Percentiles rank a stretch among this genome's conserved stretches.
Evolutionary conservation across 2,797 vertebrate genomes (phyloP).

Genomic region (Botia kubotai): DNA sequence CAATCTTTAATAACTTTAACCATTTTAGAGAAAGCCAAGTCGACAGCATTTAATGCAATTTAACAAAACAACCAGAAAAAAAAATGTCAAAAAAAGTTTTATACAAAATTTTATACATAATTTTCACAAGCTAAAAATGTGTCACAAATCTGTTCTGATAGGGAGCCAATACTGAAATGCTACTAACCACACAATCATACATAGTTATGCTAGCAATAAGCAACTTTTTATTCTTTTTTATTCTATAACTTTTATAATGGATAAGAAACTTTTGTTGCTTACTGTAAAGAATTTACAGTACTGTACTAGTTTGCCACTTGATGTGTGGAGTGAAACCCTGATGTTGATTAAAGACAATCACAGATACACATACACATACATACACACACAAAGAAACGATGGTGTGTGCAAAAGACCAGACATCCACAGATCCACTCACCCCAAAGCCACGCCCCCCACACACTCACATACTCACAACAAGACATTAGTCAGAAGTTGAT

Average conservation of each 20-base stretch:
- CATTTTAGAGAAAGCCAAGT: no score
- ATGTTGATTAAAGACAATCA: not conserved
- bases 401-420: slow-evolving; percentile 30
- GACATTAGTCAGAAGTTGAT: slow-evolving; percentile 65
- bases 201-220: no score
- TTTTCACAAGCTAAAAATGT: not conserved
- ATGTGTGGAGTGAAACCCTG: not conserved
- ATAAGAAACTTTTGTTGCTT: no score
- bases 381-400: not conserved
- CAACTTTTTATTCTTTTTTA: no score
- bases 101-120: no score
- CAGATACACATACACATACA: slow-evolving; percentile 24
- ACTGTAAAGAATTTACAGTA: no score
- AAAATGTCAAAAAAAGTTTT: not conserved
- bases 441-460: not conserved
- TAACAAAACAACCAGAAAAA: not conserved
- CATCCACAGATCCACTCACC: slow-evolving; percentile 1
- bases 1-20: not conserved
- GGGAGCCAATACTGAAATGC: not conserved
- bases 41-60: not conserved
- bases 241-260: no score
- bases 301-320: no score
- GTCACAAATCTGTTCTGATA: not conserved
- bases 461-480: slow-evolving; percentile 21
- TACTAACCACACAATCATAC: not conserved